phyloP scores from a whole-genome alignment of 1,140 invertebrate species.

The Choristoneura fumiferana region DNA sequence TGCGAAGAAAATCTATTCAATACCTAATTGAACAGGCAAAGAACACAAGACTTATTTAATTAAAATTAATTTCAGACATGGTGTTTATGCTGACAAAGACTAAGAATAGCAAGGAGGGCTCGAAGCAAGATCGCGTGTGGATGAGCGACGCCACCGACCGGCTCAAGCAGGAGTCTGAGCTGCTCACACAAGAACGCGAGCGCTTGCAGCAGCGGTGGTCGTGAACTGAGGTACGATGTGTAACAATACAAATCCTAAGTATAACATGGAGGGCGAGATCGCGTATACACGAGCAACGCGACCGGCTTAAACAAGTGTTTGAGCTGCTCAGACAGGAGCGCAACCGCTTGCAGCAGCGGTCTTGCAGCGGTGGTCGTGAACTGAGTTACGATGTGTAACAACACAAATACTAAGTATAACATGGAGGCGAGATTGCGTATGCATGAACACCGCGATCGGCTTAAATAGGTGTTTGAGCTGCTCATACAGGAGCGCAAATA shows the following conservation, averaged over 20 bases:
- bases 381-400: not conserved
- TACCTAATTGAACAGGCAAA: no score
- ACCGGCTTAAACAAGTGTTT: conserved; percentile 26
- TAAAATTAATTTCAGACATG: conserved; percentile 34
- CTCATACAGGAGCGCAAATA: conserved; percentile 14
- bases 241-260: not conserved
- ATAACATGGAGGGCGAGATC: conserved; percentile 22
- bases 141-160: conserved; percentile 15
- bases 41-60: no score
- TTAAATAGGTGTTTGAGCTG: conserved; percentile 25
- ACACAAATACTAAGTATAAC: not conserved
- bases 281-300: conserved; percentile 29
- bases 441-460: conserved; percentile 27
- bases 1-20: no score
- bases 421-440: conserved; percentile 26
- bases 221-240: conserved; percentile 18
- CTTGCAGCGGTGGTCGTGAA: conserved; percentile 21
- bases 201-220: conserved; percentile 20
- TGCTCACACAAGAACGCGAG: conserved; percentile 16
- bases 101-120: conserved; percentile 21
- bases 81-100: conserved; percentile 32
- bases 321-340: conserved; percentile 19
- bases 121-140: conserved; percentile 12
- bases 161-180: conserved; percentile 20
- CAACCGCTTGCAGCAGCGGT: conserved; percentile 17